Percentiles rank a stretch among this genome's conserved stretches.
phyloP scores from a whole-genome alignment of 1,140 invertebrate species.

The Manduca sexta region DNA sequence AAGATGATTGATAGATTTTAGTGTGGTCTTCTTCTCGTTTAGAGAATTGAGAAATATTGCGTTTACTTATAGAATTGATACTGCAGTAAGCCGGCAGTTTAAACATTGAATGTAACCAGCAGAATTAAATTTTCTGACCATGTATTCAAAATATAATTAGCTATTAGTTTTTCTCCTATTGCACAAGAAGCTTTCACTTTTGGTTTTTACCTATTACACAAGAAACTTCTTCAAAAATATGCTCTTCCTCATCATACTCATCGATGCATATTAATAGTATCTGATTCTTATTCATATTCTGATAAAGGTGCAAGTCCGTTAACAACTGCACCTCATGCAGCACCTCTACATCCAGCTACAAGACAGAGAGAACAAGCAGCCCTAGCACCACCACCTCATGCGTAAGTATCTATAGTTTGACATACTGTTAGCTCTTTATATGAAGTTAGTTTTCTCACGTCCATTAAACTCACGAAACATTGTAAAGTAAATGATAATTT shows the following conservation, averaged over 20 bases:
- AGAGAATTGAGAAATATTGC: no score
- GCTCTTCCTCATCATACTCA: no score
- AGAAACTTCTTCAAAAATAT: no score
- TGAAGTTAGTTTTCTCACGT: constrained; percentile 23
- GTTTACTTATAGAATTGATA: no score
- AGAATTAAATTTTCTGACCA: not conserved
- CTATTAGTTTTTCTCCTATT: no score
- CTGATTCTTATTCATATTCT: not conserved
- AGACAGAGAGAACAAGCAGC: constrained; percentile 52
- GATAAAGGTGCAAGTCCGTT: constrained; percentile 45
- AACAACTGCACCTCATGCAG: constrained; percentile 51
- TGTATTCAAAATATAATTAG: not conserved
- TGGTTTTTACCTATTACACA: no score
- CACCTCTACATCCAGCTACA: constrained; percentile 56
- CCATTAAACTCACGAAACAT: constrained; percentile 59
- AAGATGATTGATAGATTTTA: no score
- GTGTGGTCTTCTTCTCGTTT: no score
- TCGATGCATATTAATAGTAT: not conserved
- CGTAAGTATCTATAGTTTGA: constrained; percentile 39
- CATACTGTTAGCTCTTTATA: not conserved
- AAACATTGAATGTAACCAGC: not conserved
- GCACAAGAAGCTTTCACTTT: no score
- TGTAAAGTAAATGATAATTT: constrained; percentile 15
- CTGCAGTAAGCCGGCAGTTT: no score
- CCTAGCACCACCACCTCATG: constrained; percentile 53